These are phyloP conservation scores for Drosophila anomelani DNA, from an alignment of 2,888 invertebrate genomes.

Conservation along the genomic window DNA sequence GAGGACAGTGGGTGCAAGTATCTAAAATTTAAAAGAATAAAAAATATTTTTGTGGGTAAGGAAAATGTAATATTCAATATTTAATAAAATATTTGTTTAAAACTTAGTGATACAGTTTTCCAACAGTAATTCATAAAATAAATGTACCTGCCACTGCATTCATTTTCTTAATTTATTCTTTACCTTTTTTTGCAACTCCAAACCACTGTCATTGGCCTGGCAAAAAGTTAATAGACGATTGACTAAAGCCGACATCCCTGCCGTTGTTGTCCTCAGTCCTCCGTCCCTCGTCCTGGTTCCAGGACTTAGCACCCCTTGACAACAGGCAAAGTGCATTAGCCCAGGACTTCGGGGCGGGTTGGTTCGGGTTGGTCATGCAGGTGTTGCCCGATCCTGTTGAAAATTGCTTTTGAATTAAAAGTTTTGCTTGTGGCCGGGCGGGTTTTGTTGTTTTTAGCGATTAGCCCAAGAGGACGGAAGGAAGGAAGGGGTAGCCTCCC, in stretches of 20 bases:
- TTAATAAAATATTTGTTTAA: not conserved
- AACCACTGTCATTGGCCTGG: slow-evolving; percentile 50
- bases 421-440: slow-evolving; percentile 65
- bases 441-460: slow-evolving; percentile 75
- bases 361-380: slow-evolving; percentile 65
- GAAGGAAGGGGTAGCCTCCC: slow-evolving; percentile 11
- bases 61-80: not conserved
- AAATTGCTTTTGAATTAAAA: slow-evolving; percentile 67
- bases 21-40: no score
- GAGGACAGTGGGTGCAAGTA: slow-evolving; percentile 25
- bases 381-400: slow-evolving; percentile 68
- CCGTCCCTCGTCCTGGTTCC: slow-evolving; percentile 33
- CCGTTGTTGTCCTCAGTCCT: slow-evolving; percentile 17
- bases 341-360: slow-evolving; percentile 17
- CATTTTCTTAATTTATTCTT: not conserved
- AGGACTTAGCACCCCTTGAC: slow-evolving; percentile 71
- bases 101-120: not conserved
- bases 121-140: not conserved
- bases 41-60: no score
- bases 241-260: slow-evolving; percentile 74
- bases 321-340: slow-evolving; percentile 77
- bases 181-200: not conserved
- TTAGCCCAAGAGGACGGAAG: slow-evolving; percentile 46
- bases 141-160: not conserved
- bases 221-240: slow-evolving; percentile 83